Conservation (phyloP, 37 sponge, comb jelly and placozoan species). For the Eunapius fragilis region DNA sequence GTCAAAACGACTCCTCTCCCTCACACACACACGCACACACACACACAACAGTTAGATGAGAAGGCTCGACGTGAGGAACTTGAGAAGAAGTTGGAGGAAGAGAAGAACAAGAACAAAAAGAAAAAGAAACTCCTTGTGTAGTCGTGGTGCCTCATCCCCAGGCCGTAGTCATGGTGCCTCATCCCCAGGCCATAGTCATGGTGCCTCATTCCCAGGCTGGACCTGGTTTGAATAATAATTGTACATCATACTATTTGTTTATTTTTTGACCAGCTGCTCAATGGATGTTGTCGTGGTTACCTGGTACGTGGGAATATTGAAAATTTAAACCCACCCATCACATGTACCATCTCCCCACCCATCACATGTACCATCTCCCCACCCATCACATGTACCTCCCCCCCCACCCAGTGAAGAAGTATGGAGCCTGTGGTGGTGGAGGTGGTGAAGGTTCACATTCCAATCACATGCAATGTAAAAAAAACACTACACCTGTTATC, state of each 20-base stretch:
- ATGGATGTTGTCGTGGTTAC: too few relatives aligned
- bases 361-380: too few relatives aligned
- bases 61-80: constrained; percentile 49
- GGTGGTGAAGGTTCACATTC: too few relatives aligned
- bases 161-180: not conserved
- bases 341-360: too few relatives aligned
- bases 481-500: too few relatives aligned
- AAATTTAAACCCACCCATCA: too few relatives aligned
- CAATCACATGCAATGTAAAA: too few relatives aligned
- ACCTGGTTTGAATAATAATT: not conserved
- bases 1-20: not conserved
- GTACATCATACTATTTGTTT: not conserved
- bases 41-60: constrained; percentile 30
- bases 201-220: not conserved
- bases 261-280: not conserved
- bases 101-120: constrained; percentile 55
- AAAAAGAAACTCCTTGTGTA: constrained; percentile 75
- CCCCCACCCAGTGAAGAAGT: too few relatives aligned
- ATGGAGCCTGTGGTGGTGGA: too few relatives aligned
- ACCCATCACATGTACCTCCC: too few relatives aligned
- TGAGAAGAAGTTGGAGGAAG: constrained; percentile 67
- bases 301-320: too few relatives aligned
- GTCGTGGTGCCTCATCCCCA: not conserved
- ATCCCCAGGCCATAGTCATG: not conserved
- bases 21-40: not conserved